These are phyloP conservation scores for Cassiopea andromeda DNA, from an alignment of 30 jellyfish, hydroid and myxozoan genomes.

Conservation along the genomic window DNA sequence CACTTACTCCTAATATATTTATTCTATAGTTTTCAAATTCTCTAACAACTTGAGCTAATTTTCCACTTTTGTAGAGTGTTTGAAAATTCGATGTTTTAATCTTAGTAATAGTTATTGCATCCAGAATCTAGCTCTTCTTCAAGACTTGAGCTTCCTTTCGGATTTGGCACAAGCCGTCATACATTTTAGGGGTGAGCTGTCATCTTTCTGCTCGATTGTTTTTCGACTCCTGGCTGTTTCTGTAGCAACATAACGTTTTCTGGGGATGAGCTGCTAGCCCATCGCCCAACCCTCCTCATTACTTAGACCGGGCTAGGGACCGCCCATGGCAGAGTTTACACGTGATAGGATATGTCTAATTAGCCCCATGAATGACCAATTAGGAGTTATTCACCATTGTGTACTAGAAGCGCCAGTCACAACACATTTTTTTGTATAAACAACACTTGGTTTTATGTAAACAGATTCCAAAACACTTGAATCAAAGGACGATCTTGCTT, in stretches of 20 bases:
- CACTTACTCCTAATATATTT: conserved; percentile 11
- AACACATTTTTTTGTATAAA: neutral
- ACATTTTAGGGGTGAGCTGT: neutral
- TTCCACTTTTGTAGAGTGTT: conserved; percentile 11
- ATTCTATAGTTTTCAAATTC: neutral
- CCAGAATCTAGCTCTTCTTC: neutral
- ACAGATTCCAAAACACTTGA: neutral
- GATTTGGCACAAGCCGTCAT: neutral
- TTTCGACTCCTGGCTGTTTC: neutral
- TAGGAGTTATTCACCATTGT: neutral
- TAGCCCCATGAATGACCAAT: neutral
- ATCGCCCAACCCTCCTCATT: neutral
- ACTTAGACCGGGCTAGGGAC: too few relatives aligned
- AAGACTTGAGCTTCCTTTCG: neutral
- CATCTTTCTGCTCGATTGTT: neutral
- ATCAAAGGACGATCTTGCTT: neutral
- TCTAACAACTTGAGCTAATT: conserved; percentile 6
- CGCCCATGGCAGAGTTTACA: neutral
- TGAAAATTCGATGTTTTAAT: neutral
- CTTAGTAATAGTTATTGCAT: neutral
- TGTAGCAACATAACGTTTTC: neutral
- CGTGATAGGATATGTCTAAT: neutral
- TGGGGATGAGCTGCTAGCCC: conserved; percentile 3
- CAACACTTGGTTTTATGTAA: neutral
- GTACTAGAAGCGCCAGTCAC: neutral